phyloP scores from a whole-genome alignment of 2,888 invertebrate genomes.

The Amphipyra berbera region DNA sequence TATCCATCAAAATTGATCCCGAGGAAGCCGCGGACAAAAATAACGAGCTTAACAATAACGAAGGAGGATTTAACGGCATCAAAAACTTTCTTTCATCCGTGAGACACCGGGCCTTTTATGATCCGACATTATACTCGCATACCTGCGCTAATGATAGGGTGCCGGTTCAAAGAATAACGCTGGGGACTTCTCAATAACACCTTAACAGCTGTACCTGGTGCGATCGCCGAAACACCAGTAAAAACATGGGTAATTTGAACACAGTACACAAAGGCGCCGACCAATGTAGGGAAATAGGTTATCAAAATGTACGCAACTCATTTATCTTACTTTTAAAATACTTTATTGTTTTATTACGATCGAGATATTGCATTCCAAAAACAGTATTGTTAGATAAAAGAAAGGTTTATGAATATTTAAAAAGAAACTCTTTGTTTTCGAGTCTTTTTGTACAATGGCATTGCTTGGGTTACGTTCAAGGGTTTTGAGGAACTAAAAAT shows the following conservation, averaged over 20 bases:
- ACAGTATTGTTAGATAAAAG: conserved; percentile 29
- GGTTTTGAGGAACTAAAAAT: conserved; percentile 19
- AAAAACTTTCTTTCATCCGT: conserved; percentile 74
- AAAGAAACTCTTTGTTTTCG: conserved; percentile 37
- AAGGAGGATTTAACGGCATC: conserved; percentile 66
- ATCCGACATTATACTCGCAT: conserved; percentile 65
- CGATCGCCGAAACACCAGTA: conserved; percentile 32
- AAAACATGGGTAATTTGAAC: conserved; percentile 65
- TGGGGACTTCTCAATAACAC: conserved; percentile 79
- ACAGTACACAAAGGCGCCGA: conserved; percentile 67
- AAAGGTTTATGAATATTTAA: conserved; percentile 42
- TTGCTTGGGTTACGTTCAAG: conserved; percentile 31
- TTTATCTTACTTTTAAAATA: conserved; percentile 62
- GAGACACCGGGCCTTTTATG: conserved; percentile 70
- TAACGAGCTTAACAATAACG: conserved; percentile 58
- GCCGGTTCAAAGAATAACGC: conserved; percentile 62
- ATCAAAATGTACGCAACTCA: conserved; percentile 64
- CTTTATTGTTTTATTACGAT: conserved; percentile 72
- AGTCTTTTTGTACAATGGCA: conserved; percentile 21
- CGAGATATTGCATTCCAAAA: conserved; percentile 29
- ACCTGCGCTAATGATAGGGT: conserved; percentile 86
- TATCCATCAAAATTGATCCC: conserved; percentile 50
- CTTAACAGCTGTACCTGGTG: conserved; percentile 68
- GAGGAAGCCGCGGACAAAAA: conserved; percentile 43
- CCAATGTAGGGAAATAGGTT: conserved; percentile 73